A percentile compares a stretch with the other conserved stretches of the same genome.
Evolutionary conservation across 2,797 vertebrate species (phyloP).

Genomic region (Lepidocolaptes lacrymiger): DNA sequence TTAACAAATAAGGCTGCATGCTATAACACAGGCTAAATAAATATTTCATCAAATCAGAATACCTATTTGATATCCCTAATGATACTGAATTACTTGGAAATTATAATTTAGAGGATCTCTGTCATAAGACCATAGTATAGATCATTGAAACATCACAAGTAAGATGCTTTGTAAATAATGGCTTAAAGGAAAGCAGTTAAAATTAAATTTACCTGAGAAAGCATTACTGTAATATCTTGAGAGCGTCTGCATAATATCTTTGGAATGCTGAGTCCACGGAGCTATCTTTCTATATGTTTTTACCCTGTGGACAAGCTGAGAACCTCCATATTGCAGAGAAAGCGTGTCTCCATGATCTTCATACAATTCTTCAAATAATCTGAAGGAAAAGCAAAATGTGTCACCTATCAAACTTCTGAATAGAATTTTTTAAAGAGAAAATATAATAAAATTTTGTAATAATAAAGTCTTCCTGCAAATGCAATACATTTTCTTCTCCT

Average conservation of each 20-base stretch:
- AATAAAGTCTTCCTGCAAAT: background rate
- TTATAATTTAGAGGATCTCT: background rate
- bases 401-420: background rate
- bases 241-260: constrained; percentile 98
- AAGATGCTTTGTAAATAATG: background rate
- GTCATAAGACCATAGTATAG: background rate
- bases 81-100: background rate
- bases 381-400: constrained; percentile 57
- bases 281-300: constrained; percentile 99
- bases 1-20: background rate
- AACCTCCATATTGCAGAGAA: constrained; percentile 96
- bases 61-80: background rate
- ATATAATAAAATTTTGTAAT: background rate
- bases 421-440: background rate
- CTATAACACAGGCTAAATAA: background rate
- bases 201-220: constrained; percentile 88
- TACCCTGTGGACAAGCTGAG: constrained; percentile 96
- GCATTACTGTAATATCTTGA: constrained; percentile 98
- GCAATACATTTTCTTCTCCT: background rate
- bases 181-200: background rate
- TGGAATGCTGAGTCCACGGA: constrained; percentile 97
- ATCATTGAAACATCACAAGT: background rate
- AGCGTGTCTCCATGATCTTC: constrained; percentile 98
- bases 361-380: constrained; percentile 97
- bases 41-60: background rate